Base-by-base conservation (phyloP, 2,888 invertebrate genomes). In the Andrena hattorfiana region DNA sequence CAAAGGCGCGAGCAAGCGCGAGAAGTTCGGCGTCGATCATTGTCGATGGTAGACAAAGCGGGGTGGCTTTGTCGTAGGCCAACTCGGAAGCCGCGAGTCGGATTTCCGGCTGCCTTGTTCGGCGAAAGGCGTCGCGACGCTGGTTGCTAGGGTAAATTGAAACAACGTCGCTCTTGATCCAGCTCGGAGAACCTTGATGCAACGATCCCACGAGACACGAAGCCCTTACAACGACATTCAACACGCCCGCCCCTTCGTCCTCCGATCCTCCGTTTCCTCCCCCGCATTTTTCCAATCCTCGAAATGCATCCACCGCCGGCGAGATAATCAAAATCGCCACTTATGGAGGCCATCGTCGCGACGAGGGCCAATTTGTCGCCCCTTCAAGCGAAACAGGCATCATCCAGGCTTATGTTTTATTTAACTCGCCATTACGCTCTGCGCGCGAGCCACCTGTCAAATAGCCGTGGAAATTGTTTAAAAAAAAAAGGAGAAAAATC, bases 111-210 rank as follows among this genome's bases (percentile, higher is more conserved):
- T 67, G 71, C 80, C 72, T 75, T 78, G 67, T 77, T 84, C 70
- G 66, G 54, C 80, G 73, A 72, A 66, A 74, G 77, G 75, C 84
- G 83, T 59, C 77, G 77, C 77, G 83, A 78, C 75, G 73, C 77
- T 74, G 79, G 79, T 81, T 78, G 76, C 80, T 74, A 70, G 23
- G 56, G 77, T 83, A 81, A 87, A 87, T 87, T 87, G 85, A 87
- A 84, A 87, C 87, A 81, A 85, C 87, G 71, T 81, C 75, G 85
- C 84, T 87, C 85, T 67, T 81, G 77, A 79, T 78, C 75, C 71
- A 56, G 51, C 75, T 77, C 20, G 28, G 70, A 70, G 74, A 60
- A 75, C 69, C 66, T 51, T 6, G 68, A 67, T 59, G 66, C 75
- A 66, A 78, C 71, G 75, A 85, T 81, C 85, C 83, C 85, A 28